Base-by-base conservation (phyloP, 2,113 vertebrate species). In the Sigmodon hispidus region DNA sequence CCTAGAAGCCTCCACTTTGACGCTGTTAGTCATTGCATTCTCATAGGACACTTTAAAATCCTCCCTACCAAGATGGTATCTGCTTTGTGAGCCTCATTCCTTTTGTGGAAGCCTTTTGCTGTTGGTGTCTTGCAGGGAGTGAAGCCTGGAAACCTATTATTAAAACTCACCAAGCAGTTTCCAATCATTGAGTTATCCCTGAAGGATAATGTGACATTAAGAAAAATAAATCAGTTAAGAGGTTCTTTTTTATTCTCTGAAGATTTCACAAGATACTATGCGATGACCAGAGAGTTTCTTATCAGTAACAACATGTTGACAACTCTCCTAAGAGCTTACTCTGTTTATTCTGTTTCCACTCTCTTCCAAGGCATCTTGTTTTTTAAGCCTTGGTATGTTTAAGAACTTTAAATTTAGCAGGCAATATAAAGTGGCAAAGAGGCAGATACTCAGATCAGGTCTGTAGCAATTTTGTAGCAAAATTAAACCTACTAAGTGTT, bases 161-260 rank as follows among this genome's bases (percentile, higher is more conserved):
- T n/a, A n/a, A 3, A 34, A 80, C 50, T 70, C 65, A 31, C 8
- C 80, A 63, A 72, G 81, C 65, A 77, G 57, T 86, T 90, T 48
- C 67, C 84, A 59, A 89, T 85, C 88, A 93, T 81, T 57, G 63
- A 95, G 80, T 94, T 95, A 95, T 57, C 86, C 61, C 92, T 77
- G n/a, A 76, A 94, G 57, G 80, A 84, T 75, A 72, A 61, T 70
- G 69, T 5, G 63, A 73, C 50, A 65, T 1, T 70, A 73, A 73
- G 7, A 45, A 80, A 93, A 87, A 81, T 81, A 65, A 67, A 40
- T 92, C 19, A 79, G 57, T 61, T 94, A 43, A 57, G 24, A 55
- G 31, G 15, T 43, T 40, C 55, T 5, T 45, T 79, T 55, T 43
- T 91, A 90, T 92, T 92, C 31, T 90, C 1, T 72, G 77, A 83